Conservation (phyloP, 2,888 invertebrate genomes). For the Acleris emargana region DNA sequence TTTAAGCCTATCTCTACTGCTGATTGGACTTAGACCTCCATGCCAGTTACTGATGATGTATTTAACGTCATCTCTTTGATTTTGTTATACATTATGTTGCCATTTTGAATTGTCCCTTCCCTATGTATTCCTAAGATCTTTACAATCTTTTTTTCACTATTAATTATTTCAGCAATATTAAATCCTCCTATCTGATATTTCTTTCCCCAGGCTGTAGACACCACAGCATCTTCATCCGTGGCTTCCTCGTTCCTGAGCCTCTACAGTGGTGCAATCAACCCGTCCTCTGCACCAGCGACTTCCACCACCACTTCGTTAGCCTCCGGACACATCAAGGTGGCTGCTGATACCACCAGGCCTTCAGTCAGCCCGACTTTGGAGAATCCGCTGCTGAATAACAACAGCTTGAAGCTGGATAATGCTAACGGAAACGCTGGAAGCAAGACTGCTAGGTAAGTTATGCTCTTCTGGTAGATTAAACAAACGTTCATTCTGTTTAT, state of each 20-base stretch:
- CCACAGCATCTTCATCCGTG: constrained; percentile 82
- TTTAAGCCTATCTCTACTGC: too few relatives aligned
- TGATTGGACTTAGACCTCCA: too few relatives aligned
- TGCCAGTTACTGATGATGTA: too few relatives aligned
- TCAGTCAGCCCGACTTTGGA: constrained; percentile 69
- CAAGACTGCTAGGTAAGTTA: constrained; percentile 71
- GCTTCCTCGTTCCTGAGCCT: constrained; percentile 80
- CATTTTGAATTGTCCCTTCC: too few relatives aligned
- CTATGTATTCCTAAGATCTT: too few relatives aligned
- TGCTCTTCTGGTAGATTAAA: constrained; percentile 2
- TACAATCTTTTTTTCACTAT: too few relatives aligned
- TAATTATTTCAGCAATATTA: background rate
- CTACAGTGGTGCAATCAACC: constrained; percentile 77
- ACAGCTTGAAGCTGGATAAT: constrained; percentile 75
- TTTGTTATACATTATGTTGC: too few relatives aligned
- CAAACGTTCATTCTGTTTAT: background rate
- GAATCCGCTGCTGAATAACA: constrained; percentile 71
- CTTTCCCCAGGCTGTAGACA: constrained; percentile 80
- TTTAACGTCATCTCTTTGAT: too few relatives aligned
- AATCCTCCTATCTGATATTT: background rate
- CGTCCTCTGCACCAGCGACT: constrained; percentile 63
- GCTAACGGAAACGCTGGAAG: constrained; percentile 78
- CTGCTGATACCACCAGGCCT: constrained; percentile 68
- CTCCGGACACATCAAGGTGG: constrained; percentile 65
- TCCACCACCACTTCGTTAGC: constrained; percentile 53